These are phyloP conservation scores for Albula glossodonta DNA, from an alignment of 2,113 vertebrate genomes.

Conservation along the genomic window DNA sequence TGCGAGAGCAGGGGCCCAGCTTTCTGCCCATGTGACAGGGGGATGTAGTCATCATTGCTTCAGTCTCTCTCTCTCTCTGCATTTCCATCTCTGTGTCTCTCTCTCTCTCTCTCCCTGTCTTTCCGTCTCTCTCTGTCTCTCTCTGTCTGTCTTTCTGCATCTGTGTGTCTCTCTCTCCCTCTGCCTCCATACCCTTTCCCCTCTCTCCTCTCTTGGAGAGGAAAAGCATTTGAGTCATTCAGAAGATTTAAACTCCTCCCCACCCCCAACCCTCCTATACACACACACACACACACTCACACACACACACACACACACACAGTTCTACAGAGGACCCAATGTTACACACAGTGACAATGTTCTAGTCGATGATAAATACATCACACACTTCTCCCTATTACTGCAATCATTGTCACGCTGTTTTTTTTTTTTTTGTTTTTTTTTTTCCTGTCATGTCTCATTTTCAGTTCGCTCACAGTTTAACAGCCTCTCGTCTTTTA, in stretches of 20 bases:
- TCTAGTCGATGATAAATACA: constrained; percentile 1
- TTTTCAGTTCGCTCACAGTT: background rate
- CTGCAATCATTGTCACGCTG: background rate
- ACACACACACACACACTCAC: constrained; percentile 41
- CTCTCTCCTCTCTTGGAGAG: constrained; percentile 25
- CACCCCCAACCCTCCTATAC: background rate
- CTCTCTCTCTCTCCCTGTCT: constrained; percentile 23
- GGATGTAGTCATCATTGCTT: constrained; percentile 10
- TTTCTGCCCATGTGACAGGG: constrained; percentile 48
- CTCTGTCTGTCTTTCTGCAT: too few relatives aligned
- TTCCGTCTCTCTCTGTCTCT: constrained; percentile 26
- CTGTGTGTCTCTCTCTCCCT: constrained; percentile 39
- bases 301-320: constrained; percentile 50
- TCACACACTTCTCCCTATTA: constrained; percentile 16
- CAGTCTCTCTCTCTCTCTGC: constrained; percentile 22
- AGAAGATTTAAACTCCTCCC: background rate
- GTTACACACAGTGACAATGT: constrained; percentile 42
- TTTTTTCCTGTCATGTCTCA: background rate
- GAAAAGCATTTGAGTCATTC: background rate
- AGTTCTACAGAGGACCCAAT: constrained; percentile 29
- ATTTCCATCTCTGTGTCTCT: constrained; percentile 24
- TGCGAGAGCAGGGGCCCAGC: constrained; percentile 42
- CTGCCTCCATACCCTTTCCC: background rate
- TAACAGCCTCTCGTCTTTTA: constrained; percentile 13
- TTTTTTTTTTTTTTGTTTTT: background rate